phyloP scores from a whole-genome alignment of 2,888 invertebrate species.

The Megalurothrips usitatus region DNA sequence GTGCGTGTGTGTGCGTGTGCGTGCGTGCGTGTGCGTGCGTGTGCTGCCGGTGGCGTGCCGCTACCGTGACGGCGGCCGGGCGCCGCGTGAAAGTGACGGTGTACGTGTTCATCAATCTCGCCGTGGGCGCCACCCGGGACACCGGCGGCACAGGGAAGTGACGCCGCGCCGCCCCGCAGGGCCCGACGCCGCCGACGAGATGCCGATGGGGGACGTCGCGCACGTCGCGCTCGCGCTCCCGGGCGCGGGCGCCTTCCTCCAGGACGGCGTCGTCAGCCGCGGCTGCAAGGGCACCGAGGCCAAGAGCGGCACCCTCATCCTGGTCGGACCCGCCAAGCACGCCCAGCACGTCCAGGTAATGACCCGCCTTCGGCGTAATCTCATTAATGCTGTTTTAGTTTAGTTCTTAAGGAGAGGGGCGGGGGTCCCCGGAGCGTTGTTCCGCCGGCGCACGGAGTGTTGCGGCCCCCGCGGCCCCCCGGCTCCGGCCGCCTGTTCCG shows the following conservation, averaged over 20 bases:
- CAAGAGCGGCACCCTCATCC: constrained; percentile 59
- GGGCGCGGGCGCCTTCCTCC: neutral
- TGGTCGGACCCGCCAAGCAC: constrained; percentile 55
- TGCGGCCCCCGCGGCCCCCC: too few species aligned
- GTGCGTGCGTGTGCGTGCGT: neutral
- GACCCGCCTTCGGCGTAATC: too few species aligned
- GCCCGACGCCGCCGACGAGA: neutral
- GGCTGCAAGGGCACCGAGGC: constrained; percentile 53
- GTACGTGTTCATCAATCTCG: neutral
- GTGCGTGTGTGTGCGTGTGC: neutral
- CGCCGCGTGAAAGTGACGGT: neutral
- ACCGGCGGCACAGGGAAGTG: neutral
- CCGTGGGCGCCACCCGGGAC: neutral
- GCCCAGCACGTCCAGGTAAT: constrained; percentile 51
- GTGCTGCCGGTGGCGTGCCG: neutral
- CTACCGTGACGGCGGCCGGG: too few species aligned
- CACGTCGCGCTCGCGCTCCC: neutral
- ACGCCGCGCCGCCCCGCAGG: too few species aligned
- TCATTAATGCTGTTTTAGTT: too few species aligned
- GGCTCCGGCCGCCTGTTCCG: too few species aligned
- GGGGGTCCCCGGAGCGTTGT: too few species aligned
- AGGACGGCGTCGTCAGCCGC: constrained; percentile 4
- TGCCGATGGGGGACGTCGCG: neutral
- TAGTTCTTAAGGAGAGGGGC: too few species aligned
- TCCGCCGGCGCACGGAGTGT: too few species aligned